Percentiles rank a stretch among this genome's conserved stretches.
phyloP scores from a whole-genome alignment of 2,113 vertebrate genomes.

The Mustela nigripes region DNA sequence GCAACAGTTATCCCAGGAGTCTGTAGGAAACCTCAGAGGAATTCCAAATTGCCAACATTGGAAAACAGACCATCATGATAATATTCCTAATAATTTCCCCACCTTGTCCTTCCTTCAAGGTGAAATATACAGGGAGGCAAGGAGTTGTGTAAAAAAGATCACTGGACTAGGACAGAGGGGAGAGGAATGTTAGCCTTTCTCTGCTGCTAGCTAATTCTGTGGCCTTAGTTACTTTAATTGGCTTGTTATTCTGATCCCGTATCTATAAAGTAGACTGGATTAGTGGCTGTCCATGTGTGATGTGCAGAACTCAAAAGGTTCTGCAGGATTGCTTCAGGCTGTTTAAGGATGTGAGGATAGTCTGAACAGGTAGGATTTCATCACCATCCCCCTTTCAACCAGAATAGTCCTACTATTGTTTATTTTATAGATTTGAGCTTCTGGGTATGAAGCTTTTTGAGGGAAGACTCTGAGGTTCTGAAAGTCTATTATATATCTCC shows the following conservation, averaged over 20 bases:
- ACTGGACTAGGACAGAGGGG: background rate
- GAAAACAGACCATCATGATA: background rate
- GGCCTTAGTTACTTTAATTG: background rate
- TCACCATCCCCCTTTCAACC: background rate
- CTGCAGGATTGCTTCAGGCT: background rate
- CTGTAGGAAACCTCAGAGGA: background rate
- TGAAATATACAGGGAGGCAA: background rate
- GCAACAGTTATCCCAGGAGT: background rate
- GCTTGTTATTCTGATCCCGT: background rate
- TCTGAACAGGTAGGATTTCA: background rate
- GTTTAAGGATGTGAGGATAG: background rate
- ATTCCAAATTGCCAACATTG: background rate
- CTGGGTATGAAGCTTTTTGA: background rate
- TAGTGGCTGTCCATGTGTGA: background rate
- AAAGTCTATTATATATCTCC: background rate
- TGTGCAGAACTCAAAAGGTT: background rate
- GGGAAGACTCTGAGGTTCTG: background rate
- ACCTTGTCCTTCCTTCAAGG: background rate
- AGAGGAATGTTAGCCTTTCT: background rate
- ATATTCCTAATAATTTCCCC: background rate
- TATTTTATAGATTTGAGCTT: conserved; percentile 20
- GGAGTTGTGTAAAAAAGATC: background rate
- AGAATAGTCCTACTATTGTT: background rate
- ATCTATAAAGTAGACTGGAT: background rate
- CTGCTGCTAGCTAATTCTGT: background rate